Evolutionary conservation across 2,113 vertebrate genomes (phyloP), one percentile per base, ranked within the genome.

Genomic region (Pungitius pungitius): DNA sequence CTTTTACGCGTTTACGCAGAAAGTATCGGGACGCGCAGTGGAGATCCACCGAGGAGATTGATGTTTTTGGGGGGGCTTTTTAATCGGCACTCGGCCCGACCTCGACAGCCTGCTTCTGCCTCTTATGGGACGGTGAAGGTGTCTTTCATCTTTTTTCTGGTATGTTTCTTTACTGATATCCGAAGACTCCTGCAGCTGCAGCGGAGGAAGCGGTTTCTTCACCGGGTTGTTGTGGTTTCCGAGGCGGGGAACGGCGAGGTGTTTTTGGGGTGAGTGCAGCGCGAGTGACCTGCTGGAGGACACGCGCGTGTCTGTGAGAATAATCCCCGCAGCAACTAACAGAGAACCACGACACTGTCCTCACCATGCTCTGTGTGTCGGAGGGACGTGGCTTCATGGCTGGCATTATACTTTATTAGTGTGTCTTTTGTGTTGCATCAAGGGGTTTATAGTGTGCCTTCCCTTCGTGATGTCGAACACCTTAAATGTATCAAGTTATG

Each of bases 231-330:
- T 80, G 66, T 74, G 73, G 65, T 73, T 35, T 71, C 47, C 42
- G 49, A 37, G 45, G 72, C 66, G 35, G 69, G 67, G 60, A 55
- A 65, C 33, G 66, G 60, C n/a, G 71, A 82, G 35, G 77, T 58
- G 78, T 71, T 70, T 39, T 65, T 37, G 85, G 81, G 88, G 88
- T 86, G 73, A 88, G 88, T 87, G 49, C 24, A 66, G 62, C 67
- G 22, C 33, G 57, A 63, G 79, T 79, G 80, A 80, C 84, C 75
- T 51, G 58, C 68, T 63, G 82, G 76, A 83, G 86, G 81, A 80
- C 87, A 84, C 56, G 42, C 65, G 17, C 55, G 80, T 54, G 42
- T 64, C 49, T 26, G 13, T 49, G 13, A 18, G 9, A 12, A 26
- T 15, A 45, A 49, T 58, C 20, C 10, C 61, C 35, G 3, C 17